These are phyloP conservation scores for Meteorus cinctellus DNA, from an alignment of 2,888 invertebrate genomes.

Conservation along the genomic window DNA sequence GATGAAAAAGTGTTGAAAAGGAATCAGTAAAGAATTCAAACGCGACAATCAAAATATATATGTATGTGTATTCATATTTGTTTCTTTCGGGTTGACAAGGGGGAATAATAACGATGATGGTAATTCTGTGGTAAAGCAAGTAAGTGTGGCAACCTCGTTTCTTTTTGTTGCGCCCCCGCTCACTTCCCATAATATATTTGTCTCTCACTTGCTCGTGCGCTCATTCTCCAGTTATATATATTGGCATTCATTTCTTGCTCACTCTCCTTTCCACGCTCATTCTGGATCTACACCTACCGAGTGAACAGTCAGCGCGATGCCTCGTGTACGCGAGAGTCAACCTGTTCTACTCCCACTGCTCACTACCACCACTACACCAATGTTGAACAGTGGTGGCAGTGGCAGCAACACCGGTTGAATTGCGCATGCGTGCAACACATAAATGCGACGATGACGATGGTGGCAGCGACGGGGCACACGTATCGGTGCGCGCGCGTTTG, in stretches of 20 bases:
- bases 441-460: conserved; percentile 20
- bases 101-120: conserved; percentile 66
- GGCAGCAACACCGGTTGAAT: conserved; percentile 45
- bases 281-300: conserved; percentile 27
- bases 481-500: conserved; percentile 61
- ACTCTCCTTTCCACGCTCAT: conserved; percentile 29
- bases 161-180: conserved; percentile 39
- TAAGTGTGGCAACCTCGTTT: conserved; percentile 66
- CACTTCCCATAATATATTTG: conserved; percentile 45
- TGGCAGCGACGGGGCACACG: conserved; percentile 21
- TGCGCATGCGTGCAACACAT: conserved; percentile 51
- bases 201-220: conserved; percentile 15
- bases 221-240: conserved; percentile 7
- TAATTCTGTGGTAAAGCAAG: conserved; percentile 65
- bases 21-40: conserved; percentile 18
- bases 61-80: conserved; percentile 2
- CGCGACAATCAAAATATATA: conserved; percentile 27
- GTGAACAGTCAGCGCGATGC: conserved; percentile 60
- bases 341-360: conserved; percentile 61
- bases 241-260: conserved; percentile 14
- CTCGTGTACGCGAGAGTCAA: conserved; percentile 69
- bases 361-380: conserved; percentile 50
- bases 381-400: background rate
- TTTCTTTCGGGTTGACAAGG: conserved; percentile 46
- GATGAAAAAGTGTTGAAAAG: background rate